A percentile compares a stretch with the other conserved stretches of the same genome.
Conservation (phyloP, 1,140 invertebrate species). For the Harpegnathos saltator region DNA sequence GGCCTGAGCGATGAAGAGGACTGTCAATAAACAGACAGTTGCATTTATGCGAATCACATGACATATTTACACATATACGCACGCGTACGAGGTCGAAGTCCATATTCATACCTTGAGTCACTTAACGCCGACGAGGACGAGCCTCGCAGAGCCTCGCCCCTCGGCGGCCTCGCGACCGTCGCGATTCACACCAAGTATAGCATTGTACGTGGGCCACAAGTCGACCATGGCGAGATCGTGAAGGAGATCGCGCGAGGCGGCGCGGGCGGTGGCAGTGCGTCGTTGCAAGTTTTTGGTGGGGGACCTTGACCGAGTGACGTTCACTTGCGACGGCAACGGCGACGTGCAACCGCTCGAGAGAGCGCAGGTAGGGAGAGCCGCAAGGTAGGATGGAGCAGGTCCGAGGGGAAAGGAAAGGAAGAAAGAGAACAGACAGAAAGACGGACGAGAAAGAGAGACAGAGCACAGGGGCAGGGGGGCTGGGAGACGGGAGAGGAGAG, state of each 20-base stretch:
- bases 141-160: slow-evolving; percentile 67
- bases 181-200: slow-evolving; percentile 78
- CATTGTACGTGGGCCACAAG: slow-evolving; percentile 72
- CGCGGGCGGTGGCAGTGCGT: slow-evolving; percentile 22
- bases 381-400: slow-evolving; percentile 17
- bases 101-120: slow-evolving; percentile 4
- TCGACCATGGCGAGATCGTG: slow-evolving; percentile 12
- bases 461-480: neutral
- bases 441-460: neutral
- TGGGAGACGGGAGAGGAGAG: neutral
- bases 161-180: slow-evolving; percentile 25
- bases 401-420: neutral
- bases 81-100: slow-evolving; percentile 11
- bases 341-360: slow-evolving; percentile 13
- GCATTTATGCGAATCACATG: no score
- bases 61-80: slow-evolving; percentile 18
- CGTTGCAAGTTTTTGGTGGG: slow-evolving; percentile 79
- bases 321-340: slow-evolving; percentile 67
- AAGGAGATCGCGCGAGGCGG: slow-evolving; percentile 3
- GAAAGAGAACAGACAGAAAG: slow-evolving; percentile 1
- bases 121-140: slow-evolving; percentile 44
- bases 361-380: slow-evolving; percentile 39
- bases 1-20: no score
- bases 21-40: neutral
- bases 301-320: slow-evolving; percentile 83